A percentile compares a stretch with the other conserved stretches of the same genome.
These are phyloP conservation scores for Agapostemon virescens DNA, from an alignment of 2,888 invertebrate species.

Conservation along the genomic window DNA sequence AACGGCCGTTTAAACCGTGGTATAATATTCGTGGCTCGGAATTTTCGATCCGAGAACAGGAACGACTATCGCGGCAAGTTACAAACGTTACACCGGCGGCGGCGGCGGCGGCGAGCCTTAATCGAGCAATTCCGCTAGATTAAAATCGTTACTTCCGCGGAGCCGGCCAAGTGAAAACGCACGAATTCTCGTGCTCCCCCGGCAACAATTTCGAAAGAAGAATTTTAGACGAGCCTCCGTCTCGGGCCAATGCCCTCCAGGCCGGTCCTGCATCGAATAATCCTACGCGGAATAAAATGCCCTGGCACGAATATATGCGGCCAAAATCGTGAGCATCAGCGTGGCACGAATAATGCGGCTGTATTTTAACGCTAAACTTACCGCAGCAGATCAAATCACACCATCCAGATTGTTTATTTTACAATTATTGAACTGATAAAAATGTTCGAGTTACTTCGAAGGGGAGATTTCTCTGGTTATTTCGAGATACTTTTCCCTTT, in stretches of 20 bases:
- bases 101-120: constrained; percentile 7
- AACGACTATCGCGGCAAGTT: neutral
- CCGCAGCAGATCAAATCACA: no score
- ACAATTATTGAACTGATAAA: no score
- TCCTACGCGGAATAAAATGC: neutral
- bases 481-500: no score
- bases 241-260: neutral
- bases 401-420: no score
- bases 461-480: no score
- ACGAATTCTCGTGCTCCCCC: constrained; percentile 13
- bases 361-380: no score
- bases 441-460: no score
- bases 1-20: constrained; percentile 29
- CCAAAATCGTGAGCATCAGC: neutral
- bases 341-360: no score
- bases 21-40: constrained; percentile 20
- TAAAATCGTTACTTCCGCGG: constrained; percentile 31
- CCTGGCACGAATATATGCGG: neutral
- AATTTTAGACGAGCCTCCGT: neutral
- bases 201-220: constrained; percentile 18
- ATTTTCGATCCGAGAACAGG: constrained; percentile 8
- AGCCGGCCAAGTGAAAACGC: constrained; percentile 20
- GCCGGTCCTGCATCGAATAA: neutral
- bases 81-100: constrained; percentile 9
- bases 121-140: constrained; percentile 32